Evolutionary conservation across 2,888 invertebrate species (phyloP).

Genomic region (Baronia brevicornis): DNA sequence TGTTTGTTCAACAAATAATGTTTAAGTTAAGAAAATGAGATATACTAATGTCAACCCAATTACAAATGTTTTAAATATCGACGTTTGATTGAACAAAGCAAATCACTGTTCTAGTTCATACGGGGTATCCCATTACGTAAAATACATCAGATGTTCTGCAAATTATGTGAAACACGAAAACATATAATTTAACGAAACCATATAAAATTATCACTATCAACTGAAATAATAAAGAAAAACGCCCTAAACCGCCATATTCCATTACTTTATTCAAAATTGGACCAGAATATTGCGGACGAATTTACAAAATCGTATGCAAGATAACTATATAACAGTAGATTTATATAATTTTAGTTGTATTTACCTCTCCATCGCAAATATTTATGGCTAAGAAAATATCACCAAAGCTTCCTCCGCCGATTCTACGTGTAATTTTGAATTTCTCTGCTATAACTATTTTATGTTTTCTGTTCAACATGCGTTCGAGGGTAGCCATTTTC

Average conservation of each 20-base stretch:
- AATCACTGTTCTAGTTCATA: no score
- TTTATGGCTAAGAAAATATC: constrained; percentile 98
- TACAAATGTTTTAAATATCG: no score
- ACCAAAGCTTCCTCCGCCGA: constrained; percentile 99
- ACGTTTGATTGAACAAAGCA: no score
- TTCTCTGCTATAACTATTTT: constrained; percentile 82
- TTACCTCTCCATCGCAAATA: constrained; percentile 92
- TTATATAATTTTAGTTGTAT: constrained; percentile 25
- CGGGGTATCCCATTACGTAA: no score
- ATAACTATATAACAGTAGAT: no score
- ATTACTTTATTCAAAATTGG: constrained; percentile 53
- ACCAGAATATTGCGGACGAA: no score
- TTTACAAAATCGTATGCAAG: no score
- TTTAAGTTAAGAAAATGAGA: neutral
- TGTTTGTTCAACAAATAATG: neutral
- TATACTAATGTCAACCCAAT: no score
- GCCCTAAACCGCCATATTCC: constrained; percentile 52
- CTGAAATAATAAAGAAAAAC: neutral
- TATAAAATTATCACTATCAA: neutral
- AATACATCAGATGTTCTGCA: no score
- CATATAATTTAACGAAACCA: no score
- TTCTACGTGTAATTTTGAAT: constrained; percentile 96
- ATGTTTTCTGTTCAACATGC: constrained; percentile 62
- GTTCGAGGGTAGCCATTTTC: constrained; percentile 70
- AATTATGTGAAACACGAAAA: no score